phyloP scores from a whole-genome alignment of 2,888 invertebrate species.

The Hypolimnas misippus region DNA sequence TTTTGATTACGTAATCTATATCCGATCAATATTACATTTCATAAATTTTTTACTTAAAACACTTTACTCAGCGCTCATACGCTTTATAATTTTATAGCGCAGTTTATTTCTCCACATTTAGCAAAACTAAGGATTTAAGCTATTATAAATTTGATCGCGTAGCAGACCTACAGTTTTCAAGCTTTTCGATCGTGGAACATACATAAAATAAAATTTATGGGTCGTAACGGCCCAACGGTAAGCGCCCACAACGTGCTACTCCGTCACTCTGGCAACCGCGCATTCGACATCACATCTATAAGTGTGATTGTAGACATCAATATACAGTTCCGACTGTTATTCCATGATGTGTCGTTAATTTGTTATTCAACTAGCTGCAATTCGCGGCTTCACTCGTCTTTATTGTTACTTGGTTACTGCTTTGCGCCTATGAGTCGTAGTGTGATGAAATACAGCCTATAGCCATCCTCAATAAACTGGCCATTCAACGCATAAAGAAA shows the following conservation, averaged over 20 bases:
- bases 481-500: too few species aligned
- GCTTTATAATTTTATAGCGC: not conserved
- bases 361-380: too few species aligned
- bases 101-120: slow-evolving; percentile 13
- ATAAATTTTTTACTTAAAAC: not conserved
- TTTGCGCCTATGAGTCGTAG: too few species aligned
- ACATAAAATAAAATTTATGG: slow-evolving; percentile 75
- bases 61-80: not conserved
- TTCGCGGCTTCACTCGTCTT: too few species aligned
- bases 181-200: slow-evolving; percentile 52
- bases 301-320: slow-evolving; percentile 10
- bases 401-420: too few species aligned
- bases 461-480: not conserved
- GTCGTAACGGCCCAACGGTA: slow-evolving; percentile 70
- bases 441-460: not conserved
- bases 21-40: not conserved
- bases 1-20: too few species aligned
- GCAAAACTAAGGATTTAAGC: slow-evolving; percentile 23
- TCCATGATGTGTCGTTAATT: too few species aligned
- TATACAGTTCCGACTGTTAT: not conserved
- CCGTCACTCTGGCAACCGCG: slow-evolving; percentile 67
- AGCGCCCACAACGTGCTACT: slow-evolving; percentile 63
- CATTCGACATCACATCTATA: slow-evolving; percentile 57
- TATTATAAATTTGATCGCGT: slow-evolving; percentile 43
- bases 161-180: slow-evolving; percentile 47